Conservation (phyloP, 2,113 vertebrate species). For the Propithecus coquereli region DNA sequence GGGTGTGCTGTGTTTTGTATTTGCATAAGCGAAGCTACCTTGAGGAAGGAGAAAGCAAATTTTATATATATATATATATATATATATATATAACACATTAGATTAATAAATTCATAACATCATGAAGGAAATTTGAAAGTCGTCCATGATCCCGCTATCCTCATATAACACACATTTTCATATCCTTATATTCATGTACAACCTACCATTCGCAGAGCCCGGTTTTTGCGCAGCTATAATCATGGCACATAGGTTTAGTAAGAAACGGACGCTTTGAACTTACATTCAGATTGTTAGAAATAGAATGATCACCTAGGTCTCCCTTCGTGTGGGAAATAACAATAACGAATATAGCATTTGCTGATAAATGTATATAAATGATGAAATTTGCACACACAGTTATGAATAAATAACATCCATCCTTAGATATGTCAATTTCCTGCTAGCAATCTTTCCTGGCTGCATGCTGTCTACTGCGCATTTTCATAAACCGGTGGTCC, state of each 20-base stretch:
- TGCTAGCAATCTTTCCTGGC: neutral
- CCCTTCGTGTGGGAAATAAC: neutral
- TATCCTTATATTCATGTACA: neutral
- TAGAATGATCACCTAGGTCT: neutral
- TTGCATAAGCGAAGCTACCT: neutral
- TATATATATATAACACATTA: too few species aligned
- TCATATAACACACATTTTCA: neutral
- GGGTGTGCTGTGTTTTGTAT: neutral
- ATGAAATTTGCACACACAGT: neutral
- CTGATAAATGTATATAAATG: neutral
- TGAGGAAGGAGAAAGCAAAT: neutral
- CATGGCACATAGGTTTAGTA: accelerated
- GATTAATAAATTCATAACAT: neutral
- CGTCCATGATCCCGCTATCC: accelerated
- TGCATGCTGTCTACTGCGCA: too few species aligned
- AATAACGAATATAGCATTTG: neutral
- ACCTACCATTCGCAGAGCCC: neutral
- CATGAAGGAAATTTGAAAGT: neutral
- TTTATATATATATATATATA: too few species aligned
- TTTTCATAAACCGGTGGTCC: neutral
- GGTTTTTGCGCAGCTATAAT: neutral
- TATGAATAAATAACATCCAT: neutral
- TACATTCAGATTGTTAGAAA: neutral
- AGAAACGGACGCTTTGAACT: neutral
- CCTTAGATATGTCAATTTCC: neutral